Evolutionary conservation across 2,888 invertebrate species (phyloP).

Genomic region (Marronus borbonicus): DNA sequence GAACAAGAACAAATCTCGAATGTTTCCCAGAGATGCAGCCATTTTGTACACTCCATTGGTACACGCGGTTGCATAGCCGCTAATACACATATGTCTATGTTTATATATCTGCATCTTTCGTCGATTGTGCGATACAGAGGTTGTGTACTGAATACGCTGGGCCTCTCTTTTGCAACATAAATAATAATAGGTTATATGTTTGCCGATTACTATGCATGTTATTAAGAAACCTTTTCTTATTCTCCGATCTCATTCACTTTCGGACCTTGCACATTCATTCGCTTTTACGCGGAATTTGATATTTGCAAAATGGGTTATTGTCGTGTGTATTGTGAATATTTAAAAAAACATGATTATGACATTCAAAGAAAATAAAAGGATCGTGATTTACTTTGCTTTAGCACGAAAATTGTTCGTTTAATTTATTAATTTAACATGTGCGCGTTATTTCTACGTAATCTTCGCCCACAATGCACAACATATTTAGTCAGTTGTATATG

Average conservation of each 20-base stretch:
- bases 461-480: too few species aligned
- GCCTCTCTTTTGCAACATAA: slow-evolving; percentile 46
- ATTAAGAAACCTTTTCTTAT: slow-evolving; percentile 9
- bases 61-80: slow-evolving; percentile 20
- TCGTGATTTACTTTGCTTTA: too few species aligned
- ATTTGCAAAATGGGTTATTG: slow-evolving; percentile 21
- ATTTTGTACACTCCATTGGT: slow-evolving; percentile 53
- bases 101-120: background rate
- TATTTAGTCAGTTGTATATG: too few species aligned
- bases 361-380: too few species aligned
- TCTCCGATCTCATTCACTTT: background rate
- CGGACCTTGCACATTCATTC: slow-evolving; percentile 14
- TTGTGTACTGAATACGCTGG: background rate
- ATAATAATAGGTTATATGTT: slow-evolving; percentile 41
- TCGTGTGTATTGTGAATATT: slow-evolving; percentile 2
- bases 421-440: too few species aligned
- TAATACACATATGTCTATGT: background rate
- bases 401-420: too few species aligned
- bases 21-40: slow-evolving; percentile 52
- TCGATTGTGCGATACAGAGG: slow-evolving; percentile 4
- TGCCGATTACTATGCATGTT: background rate
- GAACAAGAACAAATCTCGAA: slow-evolving; percentile 60
- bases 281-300: slow-evolving; percentile 21
- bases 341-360: background rate
- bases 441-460: too few species aligned